Evolutionary conservation across 64 coral and sea anemone species (phyloP).

Genomic region (Acropora tenuis): DNA sequence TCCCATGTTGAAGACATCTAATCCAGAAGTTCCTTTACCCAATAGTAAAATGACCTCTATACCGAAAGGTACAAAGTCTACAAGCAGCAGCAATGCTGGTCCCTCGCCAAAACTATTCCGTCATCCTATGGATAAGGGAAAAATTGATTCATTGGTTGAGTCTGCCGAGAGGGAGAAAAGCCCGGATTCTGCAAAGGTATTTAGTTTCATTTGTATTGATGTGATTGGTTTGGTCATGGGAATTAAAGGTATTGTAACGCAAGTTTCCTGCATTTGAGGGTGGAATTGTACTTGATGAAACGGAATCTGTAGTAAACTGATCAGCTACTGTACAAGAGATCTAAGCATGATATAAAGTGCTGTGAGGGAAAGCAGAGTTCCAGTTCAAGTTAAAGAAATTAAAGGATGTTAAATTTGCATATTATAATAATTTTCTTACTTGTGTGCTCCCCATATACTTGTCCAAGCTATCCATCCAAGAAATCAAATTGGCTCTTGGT

Average conservation of each 20-base stretch:
- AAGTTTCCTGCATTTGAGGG: neutral
- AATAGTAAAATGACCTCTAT: neutral
- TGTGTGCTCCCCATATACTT: too few relatives aligned
- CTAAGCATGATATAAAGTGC: too few relatives aligned
- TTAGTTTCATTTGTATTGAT: neutral
- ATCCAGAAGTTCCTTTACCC: neutral
- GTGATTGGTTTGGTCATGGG: neutral
- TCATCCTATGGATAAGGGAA: slow-evolving; percentile 46
- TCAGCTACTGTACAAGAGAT: too few relatives aligned
- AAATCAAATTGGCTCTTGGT: too few relatives aligned
- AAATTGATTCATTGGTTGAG: slow-evolving; percentile 45
- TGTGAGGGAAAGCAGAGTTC: too few relatives aligned
- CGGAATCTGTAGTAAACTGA: neutral
- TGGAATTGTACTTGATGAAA: neutral
- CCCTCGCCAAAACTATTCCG: slow-evolving; percentile 35
- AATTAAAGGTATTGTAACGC: neutral
- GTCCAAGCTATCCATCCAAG: too few relatives aligned
- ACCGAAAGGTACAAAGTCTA: neutral
- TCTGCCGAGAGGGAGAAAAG: slow-evolving; percentile 33
- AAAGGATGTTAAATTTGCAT: too few relatives aligned
- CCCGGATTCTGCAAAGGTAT: slow-evolving; percentile 59
- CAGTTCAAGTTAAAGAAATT: too few relatives aligned
- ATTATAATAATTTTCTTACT: too few relatives aligned
- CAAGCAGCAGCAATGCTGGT: neutral
- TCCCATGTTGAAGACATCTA: slow-evolving; percentile 19